Evolutionary conservation across 2,888 invertebrate genomes (phyloP).

Genomic region (Strigamia maritima): DNA sequence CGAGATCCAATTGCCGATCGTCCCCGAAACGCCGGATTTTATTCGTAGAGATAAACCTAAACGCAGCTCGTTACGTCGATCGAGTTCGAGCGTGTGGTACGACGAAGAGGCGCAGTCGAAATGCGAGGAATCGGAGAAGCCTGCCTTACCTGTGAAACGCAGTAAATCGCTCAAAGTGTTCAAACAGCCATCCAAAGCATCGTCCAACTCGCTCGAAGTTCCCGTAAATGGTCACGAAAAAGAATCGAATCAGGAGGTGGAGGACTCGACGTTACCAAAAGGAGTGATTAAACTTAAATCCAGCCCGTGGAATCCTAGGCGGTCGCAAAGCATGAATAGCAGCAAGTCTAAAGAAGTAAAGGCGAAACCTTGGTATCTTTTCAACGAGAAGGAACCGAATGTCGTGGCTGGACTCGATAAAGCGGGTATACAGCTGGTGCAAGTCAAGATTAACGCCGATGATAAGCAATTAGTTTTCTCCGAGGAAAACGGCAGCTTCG

Average conservation of each 20-base stretch:
- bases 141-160: conserved; percentile 50
- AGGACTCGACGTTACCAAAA: neutral
- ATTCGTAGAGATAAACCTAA: neutral
- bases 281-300: conserved; percentile 21
- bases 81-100: conserved; percentile 37
- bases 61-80: neutral
- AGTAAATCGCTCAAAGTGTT: conserved; percentile 52
- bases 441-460: conserved; percentile 21
- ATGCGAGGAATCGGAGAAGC: conserved; percentile 44
- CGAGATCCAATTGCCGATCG: neutral
- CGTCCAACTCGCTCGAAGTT: neutral
- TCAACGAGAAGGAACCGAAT: neutral
- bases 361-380: neutral
- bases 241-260: neutral
- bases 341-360: neutral
- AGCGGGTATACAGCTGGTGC: conserved; percentile 7
- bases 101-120: conserved; percentile 16
- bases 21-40: conserved; percentile 21
- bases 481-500: neutral
- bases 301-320: neutral
- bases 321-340: conserved; percentile 4
- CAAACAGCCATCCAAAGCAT: conserved; percentile 42
- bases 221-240: neutral
- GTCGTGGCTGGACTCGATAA: conserved; percentile 15
- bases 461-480: neutral